Conservation (phyloP, 2,888 invertebrate genomes). For the Stenchaetothrips biformis region DNA sequence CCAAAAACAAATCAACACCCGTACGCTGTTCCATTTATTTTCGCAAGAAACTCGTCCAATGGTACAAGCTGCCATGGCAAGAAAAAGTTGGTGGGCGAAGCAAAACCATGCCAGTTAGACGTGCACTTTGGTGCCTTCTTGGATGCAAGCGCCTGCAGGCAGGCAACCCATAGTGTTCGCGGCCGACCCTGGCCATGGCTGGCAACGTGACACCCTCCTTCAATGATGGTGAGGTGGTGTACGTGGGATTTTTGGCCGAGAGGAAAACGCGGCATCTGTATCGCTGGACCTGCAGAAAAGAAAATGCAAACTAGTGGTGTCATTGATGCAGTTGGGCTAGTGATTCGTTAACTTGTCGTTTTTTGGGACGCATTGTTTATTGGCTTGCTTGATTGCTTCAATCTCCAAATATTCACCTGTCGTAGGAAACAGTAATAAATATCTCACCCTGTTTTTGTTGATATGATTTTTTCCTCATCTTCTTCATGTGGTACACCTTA, state of each 20-base stretch:
- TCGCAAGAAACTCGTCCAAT: too few species aligned
- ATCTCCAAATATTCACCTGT: neutral
- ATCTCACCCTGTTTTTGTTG: neutral
- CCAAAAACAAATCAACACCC: too few species aligned
- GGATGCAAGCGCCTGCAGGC: too few species aligned
- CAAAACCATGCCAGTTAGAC: too few species aligned
- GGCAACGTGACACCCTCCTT: neutral
- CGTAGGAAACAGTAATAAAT: neutral
- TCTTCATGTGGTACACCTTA: neutral
- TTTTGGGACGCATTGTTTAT: too few species aligned
- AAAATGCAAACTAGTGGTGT: neutral
- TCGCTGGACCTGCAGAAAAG: neutral
- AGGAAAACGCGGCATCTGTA: neutral
- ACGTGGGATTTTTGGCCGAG: conserved; percentile 2
- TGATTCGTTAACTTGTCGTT: neutral
- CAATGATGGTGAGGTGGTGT: neutral
- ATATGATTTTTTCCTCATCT: neutral
- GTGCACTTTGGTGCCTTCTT: too few species aligned
- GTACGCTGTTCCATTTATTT: too few species aligned
- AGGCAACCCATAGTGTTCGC: too few species aligned
- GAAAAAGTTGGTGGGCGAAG: too few species aligned
- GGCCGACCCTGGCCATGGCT: too few species aligned
- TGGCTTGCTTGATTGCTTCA: too few species aligned
- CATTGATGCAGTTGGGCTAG: neutral
- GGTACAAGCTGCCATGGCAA: too few species aligned